Base-by-base conservation (phyloP, 2,113 vertebrate species). In the Fulica atra region DNA sequence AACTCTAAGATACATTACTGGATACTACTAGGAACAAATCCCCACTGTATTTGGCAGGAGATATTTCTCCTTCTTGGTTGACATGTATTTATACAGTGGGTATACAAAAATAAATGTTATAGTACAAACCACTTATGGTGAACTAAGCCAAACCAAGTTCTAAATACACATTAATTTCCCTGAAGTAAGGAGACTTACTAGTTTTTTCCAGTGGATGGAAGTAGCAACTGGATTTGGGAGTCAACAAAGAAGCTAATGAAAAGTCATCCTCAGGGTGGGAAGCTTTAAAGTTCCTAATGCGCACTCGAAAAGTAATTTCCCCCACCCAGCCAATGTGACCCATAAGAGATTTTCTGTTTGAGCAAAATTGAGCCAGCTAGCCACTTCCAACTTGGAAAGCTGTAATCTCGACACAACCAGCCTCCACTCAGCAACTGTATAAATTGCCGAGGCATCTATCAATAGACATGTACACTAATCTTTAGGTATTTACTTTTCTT, bases 91-190 rank as follows among this genome's bases (percentile, higher is more conserved):
- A 88, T 64, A 88, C 54, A 83, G 72, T 50, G 72, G 24, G 53
- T 59, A 83, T 81, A 66, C 25, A 77, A 96, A 93, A 91, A 92
- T 59, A 89, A 93, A 94, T 86, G 81, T 87, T 85, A 76, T 56
- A 93, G 74, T 76, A 80, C 63, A 93, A 92, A 90, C 44, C 63
- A 77, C 72, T 90, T n/a, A 68, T 2, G 10, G 82, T 0, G 7
- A 79, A 79, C 71, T 56, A 80, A 65, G 80, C 35, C 86, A 95
- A 94, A 90, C 38, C 29, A 76, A 77, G 63, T 82, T 88, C 79
- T 65, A 88, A 76, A 90, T 26, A 78, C 61, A 89, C 51, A 72
- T 56, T 82, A 25, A 81, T 88, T 86, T 95, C 79, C 76, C 71
- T 83, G 63, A 90, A 92, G 59, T 31, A 91, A 72, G 51, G 84